Evolutionary conservation across 1,140 invertebrate species (phyloP), one percentile per base, ranked within the genome.

Genomic region (Hyphantria cunea): DNA sequence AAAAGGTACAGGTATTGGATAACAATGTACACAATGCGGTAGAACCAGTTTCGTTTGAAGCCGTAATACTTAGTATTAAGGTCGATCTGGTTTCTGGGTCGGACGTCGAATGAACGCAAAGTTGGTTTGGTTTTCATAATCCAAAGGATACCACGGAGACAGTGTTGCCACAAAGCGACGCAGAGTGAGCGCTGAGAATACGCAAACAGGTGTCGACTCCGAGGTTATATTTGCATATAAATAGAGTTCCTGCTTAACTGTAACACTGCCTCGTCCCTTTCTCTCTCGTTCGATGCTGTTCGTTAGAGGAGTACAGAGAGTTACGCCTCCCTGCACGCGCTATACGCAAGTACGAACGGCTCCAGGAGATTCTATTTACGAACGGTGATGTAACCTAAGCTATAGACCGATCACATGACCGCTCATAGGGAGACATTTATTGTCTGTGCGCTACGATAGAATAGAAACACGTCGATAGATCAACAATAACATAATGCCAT

Each of bases 161-260:
- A 76, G 79, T 78, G 79, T 82, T 72, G 78, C 82, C 80, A 80
- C 82, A 82, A 79, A 80, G 75, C 80, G 71, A 70, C 70, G 74
- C 76, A 72, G 5, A 25, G 68, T 76, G 78, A 84, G 76, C 72
- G 84, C 64, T 58, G 79, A 85, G 87, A 90, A 90, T 90, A 90
- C 87, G 87, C 84, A 90, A 90, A 90, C 87, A 90, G 87, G 87
- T 90, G 87, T 90, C 84, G 85, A 75, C 82, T 85, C 73, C 82
- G 87, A 86, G 84, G 85, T 82, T 87, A 84, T 90, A 90, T 90
- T 89, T 90, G 87, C 87, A 90, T 90, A 87, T 90, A 90, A 90
- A 90, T 90, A 90, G 87, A 90, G 87, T 90, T 89, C 84, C 87
- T 89, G 86, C 86, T 90, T 89, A 90, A 90, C 87, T 90, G 86